phyloP scores from a whole-genome alignment of 2,797 vertebrate species.

The Helarctos malayanus region DNA sequence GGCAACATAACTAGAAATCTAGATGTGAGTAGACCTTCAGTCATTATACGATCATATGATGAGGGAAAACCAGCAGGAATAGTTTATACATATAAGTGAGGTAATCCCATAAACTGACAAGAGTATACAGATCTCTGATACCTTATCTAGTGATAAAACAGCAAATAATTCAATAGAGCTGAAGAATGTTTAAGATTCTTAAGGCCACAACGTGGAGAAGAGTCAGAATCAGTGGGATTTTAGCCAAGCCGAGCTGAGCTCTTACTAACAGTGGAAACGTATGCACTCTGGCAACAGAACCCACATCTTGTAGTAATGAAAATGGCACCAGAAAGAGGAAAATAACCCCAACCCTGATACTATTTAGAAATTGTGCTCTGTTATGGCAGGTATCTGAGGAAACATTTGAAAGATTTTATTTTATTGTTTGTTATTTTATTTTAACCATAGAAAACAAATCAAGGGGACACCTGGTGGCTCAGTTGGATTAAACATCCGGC shows the following conservation, averaged over 20 bases:
- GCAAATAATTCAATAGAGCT: neutral
- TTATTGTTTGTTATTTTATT: neutral
- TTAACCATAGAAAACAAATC: neutral
- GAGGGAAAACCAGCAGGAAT: neutral
- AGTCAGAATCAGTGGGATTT: neutral
- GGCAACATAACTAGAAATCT: neutral
- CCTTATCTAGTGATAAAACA: neutral
- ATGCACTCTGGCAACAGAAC: rapidly evolving
- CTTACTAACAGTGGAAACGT: neutral
- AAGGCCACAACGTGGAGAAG: neutral
- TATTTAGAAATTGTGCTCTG: neutral
- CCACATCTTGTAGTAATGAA: rapidly evolving
- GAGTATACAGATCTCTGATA: neutral
- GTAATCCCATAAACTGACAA: neutral
- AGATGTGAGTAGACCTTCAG: neutral
- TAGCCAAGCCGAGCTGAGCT: neutral
- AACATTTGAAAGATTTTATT: neutral
- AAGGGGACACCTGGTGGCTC: neutral
- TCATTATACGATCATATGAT: neutral
- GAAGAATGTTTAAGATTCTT: neutral
- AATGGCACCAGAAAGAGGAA: neutral
- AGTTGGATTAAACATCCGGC: neutral
- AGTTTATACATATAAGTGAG: neutral
- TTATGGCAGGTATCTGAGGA: neutral
- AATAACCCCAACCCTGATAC: neutral